Percentiles rank a stretch among this genome's conserved stretches.
These are phyloP conservation scores for Trichopoda pennipes DNA, from an alignment of 2,888 invertebrate species.

Conservation along the genomic window DNA sequence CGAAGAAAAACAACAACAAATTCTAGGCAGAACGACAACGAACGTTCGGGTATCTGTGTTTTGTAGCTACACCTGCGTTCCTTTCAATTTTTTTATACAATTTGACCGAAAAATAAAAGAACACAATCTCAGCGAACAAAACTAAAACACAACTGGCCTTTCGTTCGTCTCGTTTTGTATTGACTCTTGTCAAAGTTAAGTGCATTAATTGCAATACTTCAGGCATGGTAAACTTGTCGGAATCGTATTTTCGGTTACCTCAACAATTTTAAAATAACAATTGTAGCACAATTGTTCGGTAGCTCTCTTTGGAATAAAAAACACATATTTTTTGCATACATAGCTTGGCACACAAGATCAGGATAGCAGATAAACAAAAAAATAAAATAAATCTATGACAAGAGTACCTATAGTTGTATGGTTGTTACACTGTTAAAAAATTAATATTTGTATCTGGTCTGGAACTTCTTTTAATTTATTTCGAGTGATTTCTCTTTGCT, in stretches of 20 bases:
- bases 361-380: no score
- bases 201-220: conserved; percentile 5
- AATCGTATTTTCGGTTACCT: background rate
- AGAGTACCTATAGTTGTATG: no score
- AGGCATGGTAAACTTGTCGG: conserved; percentile 1
- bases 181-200: conserved; percentile 36
- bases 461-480: no score
- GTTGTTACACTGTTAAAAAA: no score
- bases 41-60: conserved; percentile 5
- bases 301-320: no score
- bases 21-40: conserved; percentile 37
- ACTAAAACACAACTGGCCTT: conserved; percentile 53
- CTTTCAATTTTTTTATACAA: background rate
- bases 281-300: no score
- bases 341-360: no score
- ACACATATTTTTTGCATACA: no score
- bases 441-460: no score
- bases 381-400: no score
- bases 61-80: conserved; percentile 60
- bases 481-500: no score
- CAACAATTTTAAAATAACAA: background rate
- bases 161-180: conserved; percentile 55
- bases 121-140: conserved; percentile 35
- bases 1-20: conserved; percentile 30
- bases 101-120: conserved; percentile 14